phyloP scores from a whole-genome alignment of 2,113 vertebrate species.

The Phocoena sinus region DNA sequence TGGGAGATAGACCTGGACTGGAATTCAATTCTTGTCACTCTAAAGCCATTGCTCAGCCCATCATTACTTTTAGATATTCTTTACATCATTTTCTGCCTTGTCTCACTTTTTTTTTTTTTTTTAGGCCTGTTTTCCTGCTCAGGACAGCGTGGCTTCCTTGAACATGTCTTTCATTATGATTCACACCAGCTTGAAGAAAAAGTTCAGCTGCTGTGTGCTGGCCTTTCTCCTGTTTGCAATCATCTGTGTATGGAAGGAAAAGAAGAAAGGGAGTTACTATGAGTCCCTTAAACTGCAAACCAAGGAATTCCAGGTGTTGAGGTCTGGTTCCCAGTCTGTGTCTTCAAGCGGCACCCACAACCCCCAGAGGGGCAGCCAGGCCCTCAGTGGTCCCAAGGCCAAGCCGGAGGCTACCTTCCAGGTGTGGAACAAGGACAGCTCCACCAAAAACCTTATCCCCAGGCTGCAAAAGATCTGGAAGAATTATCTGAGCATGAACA shows the following conservation, averaged over 20 bases:
- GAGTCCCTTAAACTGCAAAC: conserved; percentile 66
- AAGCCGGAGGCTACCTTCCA: conserved; percentile 54
- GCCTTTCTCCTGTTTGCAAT: conserved; percentile 75
- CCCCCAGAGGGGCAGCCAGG: not conserved
- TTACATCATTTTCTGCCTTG: not conserved
- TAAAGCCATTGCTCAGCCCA: not conserved
- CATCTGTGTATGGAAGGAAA: conserved; percentile 82
- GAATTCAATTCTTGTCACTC: not conserved
- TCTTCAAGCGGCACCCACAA: not conserved
- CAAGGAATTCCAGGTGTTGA: conserved; percentile 32
- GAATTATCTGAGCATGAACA: conserved; percentile 80
- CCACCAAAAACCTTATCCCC: conserved; percentile 78
- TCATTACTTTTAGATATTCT: not conserved
- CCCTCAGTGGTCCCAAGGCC: conserved; percentile 17
- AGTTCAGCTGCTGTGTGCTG: conserved; percentile 73
- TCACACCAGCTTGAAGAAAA: conserved; percentile 80
- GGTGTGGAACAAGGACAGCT: conserved; percentile 84
- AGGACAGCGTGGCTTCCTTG: conserved; percentile 3
- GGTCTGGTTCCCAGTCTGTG: conserved; percentile 14
- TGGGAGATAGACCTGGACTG: not conserved
- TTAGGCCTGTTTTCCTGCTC: conserved; percentile 68
- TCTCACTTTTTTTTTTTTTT: not conserved
- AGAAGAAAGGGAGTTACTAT: conserved; percentile 73
- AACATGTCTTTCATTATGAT: conserved; percentile 79
- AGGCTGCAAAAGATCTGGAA: conserved; percentile 79